These are phyloP conservation scores for Antheraea pernyi DNA, from an alignment of 1,140 invertebrate genomes.

Conservation along the genomic window DNA sequence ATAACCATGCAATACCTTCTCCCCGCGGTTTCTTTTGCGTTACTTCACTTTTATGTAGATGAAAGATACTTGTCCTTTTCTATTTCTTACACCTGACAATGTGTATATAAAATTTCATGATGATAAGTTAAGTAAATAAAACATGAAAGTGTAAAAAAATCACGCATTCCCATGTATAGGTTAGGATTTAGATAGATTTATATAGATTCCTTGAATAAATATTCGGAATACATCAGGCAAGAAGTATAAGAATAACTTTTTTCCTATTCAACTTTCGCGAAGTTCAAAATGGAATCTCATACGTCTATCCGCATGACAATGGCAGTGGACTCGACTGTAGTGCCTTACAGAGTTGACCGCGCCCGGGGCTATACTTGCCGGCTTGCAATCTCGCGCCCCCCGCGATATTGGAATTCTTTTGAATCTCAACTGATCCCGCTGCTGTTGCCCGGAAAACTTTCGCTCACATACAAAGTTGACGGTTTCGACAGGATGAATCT, in stretches of 20 bases:
- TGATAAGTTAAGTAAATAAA: no score
- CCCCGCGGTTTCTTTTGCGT: no score
- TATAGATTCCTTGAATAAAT: background rate
- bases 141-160: no score
- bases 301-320: background rate
- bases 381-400: slow-evolving; percentile 25
- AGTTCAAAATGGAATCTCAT: slow-evolving; percentile 1
- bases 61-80: no score
- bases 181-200: no score
- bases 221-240: background rate
- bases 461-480: slow-evolving; percentile 50
- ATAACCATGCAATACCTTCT: no score
- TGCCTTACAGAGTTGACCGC: slow-evolving; percentile 7
- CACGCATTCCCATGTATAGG: no score
- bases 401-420: slow-evolving; percentile 71
- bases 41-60: no score
- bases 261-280: background rate
- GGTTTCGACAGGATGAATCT: background rate
- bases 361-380: slow-evolving; percentile 25
- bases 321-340: background rate
- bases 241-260: background rate
- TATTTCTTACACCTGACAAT: no score
- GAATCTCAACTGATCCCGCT: slow-evolving; percentile 55
- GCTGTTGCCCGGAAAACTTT: slow-evolving; percentile 41
- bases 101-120: no score